Base-by-base conservation (phyloP, 2,113 vertebrate genomes). In the Microcebus lehilahytsara region DNA sequence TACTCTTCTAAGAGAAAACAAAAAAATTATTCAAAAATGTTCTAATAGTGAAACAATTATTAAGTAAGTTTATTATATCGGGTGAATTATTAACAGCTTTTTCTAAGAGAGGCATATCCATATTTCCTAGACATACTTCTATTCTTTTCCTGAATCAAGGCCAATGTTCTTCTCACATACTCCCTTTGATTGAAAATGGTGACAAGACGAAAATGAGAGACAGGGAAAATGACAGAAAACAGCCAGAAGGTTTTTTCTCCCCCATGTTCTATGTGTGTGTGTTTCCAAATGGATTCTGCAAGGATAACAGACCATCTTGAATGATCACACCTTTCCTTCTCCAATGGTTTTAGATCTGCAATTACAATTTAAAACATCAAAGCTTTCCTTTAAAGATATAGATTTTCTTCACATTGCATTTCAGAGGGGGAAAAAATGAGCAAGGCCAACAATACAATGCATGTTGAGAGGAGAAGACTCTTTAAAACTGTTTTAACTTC, bases 141-240 rank as follows among this genome's bases (percentile, higher is more conserved):
- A 56, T 62, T 60, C 17, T 19, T 90, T 85, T 80, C 13, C 60
- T 97, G 95, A 96, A 69, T 62, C 22, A 19, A 49, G 58, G 77
- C 60, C 93, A 85, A 0, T 46, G 9, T 85, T 91, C 40, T 91
- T 53, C 74, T 92, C 85, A 92, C 91, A 88, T 27, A 37, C 13
- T 53, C 40, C 34, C 58, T 77, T 79, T 81, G 85, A 92, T 67
- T 91, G 89, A 91, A 97, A 95, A 93, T 64, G 79, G 42, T 89
- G 56, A 96, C 86, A 46, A 89, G 92, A 85, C 23, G 88, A 87
- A 90, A 95, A 32, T 23, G 51, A 93, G 40, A 96, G 56, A n/a
- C 19, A 40, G 40, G 11, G 17, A 89, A 95, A 96, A 92, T 91
- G 92, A 74, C 42, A 89, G 86, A 85, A 97, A 96, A 75, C 49